Evolutionary conservation across 2,888 invertebrate species (phyloP), one percentile per base, ranked within the genome.

Genomic region (Diachrysia chrysitis): DNA sequence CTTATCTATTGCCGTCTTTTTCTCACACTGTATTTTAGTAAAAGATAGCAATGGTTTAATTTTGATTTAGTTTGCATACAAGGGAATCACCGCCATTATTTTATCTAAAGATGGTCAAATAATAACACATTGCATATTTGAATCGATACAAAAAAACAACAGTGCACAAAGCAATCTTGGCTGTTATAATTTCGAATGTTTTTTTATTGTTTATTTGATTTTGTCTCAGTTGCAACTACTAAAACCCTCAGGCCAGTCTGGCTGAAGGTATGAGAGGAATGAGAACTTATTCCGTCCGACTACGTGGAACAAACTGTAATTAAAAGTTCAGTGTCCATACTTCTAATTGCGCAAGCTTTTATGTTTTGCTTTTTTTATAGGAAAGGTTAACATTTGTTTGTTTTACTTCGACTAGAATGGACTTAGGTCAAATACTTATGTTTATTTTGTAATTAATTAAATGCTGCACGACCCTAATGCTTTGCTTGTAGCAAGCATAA

Each of bases 221-320:
- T 32, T 32, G 1, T 32, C 25, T 48, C 32, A n/a, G 63, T 37
- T 16, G 46, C 56, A 32, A 51, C 29, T 57, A 35, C 16, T 29
- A 17, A 23, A 51, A 37, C 17, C 65, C 57, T 63, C 64, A 68
- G 62, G 23, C 63, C 53, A 59, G 64, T 77, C 71, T 60, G 60
- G 51, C 21, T 19, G 42, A 5, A 32, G n/a, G 42, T 42, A 42
- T 42, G n/a, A 21, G 48, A 51, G 48, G 12, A 48, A 48, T 63
- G 58, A 17, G n/a, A 75, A 70, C 62, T 69, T 67, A 35, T 4
- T 54, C 58, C 54, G 58, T 12, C 59, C 16, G 35, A 32, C 54
- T 53, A 0, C 21, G 16, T 58, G 23, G 58, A 61, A 56, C 37
- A 57, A 54, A 54, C 58, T 56, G 14, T 62, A 57, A 70, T 63